Evolutionary conservation across 2,113 vertebrate species (phyloP).

Genomic region (Uria aalge): DNA sequence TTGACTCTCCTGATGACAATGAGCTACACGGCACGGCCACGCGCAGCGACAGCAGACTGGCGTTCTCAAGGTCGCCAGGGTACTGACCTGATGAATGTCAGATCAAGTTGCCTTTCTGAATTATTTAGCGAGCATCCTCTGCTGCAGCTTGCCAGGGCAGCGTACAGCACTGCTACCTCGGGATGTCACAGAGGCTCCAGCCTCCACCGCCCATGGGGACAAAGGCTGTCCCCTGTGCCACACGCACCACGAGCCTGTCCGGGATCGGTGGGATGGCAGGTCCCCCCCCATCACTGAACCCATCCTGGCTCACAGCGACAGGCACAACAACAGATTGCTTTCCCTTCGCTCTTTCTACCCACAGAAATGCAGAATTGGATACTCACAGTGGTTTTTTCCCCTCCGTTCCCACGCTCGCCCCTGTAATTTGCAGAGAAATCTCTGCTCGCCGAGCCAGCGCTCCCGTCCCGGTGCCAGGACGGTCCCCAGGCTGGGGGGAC

Average conservation of each 20-base stretch:
- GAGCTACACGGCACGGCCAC: background rate
- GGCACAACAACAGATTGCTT: background rate
- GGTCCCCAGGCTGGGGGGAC: background rate
- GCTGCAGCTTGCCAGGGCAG: background rate
- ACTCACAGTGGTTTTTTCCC: fast-evolving
- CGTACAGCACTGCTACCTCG: background rate
- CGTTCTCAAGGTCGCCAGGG: background rate
- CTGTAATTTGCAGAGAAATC: background rate
- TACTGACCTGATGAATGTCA: constrained; percentile 35
- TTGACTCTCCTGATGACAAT: background rate
- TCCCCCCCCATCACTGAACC: background rate
- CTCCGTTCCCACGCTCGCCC: background rate
- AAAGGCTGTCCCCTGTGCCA: background rate
- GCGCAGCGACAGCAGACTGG: background rate
- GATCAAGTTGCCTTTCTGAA: constrained; percentile 51
- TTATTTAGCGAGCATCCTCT: constrained; percentile 61
- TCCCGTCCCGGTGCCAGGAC: background rate
- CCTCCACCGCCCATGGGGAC: background rate
- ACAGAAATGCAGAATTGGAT: background rate
- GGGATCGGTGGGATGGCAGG: background rate
- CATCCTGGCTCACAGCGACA: background rate
- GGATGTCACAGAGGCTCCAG: background rate
- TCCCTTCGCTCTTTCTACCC: background rate
- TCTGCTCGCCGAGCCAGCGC: fast-evolving
- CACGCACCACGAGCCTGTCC: background rate